These are phyloP conservation scores for Lithophane ornitopus DNA, from an alignment of 2,888 invertebrate species.

Conservation along the genomic window DNA sequence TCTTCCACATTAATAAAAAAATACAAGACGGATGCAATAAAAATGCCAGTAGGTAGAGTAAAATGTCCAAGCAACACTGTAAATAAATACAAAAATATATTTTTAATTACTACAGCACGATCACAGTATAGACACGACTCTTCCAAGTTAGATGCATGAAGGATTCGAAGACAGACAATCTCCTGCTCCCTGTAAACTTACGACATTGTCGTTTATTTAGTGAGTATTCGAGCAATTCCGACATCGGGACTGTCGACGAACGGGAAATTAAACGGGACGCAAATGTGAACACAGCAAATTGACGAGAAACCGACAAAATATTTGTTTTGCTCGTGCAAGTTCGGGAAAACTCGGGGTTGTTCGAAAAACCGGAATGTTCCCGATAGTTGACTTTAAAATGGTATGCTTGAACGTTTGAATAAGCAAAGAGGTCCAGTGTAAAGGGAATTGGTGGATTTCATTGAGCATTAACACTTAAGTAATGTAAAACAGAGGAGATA, in stretches of 20 bases:
- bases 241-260: constrained; percentile 31
- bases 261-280: constrained; percentile 58
- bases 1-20: too few relatives aligned
- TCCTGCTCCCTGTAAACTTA: constrained; percentile 19
- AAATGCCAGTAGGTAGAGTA: not conserved
- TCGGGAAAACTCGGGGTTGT: constrained; percentile 26
- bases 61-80: not conserved
- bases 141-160: not conserved
- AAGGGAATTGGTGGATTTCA: not conserved
- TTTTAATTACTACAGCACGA: not conserved
- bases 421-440: not conserved
- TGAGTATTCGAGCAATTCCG: constrained; percentile 41
- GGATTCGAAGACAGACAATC: constrained; percentile 6
- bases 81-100: not conserved
- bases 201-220: constrained; percentile 32
- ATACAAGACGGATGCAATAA: not conserved
- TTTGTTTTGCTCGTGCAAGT: constrained; percentile 51
- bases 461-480: not conserved
- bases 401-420: constrained; percentile 9
- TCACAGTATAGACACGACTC: not conserved
- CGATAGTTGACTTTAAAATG: constrained; percentile 34
- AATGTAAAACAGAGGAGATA: not conserved
- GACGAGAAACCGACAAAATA: constrained; percentile 39
- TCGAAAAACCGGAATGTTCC: constrained; percentile 23
- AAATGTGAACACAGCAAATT: constrained; percentile 46